These are phyloP conservation scores for Macrostomum lignano DNA, from an alignment of 1,140 invertebrate genomes.

Conservation along the genomic window DNA sequence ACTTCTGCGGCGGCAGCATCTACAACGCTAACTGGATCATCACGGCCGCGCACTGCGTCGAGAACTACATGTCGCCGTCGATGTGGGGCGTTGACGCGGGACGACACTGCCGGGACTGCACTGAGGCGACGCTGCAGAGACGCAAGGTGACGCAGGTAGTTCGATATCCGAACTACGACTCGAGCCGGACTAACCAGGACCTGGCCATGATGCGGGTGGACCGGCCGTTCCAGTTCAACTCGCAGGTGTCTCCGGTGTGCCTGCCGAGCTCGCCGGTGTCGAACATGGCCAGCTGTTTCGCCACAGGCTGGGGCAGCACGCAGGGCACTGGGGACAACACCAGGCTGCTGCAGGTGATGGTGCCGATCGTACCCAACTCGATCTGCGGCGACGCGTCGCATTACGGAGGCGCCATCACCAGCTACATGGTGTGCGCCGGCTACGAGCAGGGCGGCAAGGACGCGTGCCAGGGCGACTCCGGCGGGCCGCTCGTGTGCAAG, in stretches of 20 bases:
- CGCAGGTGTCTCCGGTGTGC: too few relatives aligned
- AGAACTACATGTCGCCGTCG: neutral
- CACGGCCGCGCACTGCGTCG: constrained; percentile 63
- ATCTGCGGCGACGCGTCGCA: neutral
- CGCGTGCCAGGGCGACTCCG: neutral
- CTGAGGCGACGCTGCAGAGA: too few relatives aligned
- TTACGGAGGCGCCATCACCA: neutral
- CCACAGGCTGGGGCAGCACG: neutral
- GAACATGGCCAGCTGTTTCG: neutral
- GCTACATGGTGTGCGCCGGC: neutral
- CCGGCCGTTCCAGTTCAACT: too few relatives aligned
- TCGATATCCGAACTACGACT: too few relatives aligned
- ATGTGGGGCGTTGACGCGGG: too few relatives aligned
- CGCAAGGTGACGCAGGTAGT: too few relatives aligned
- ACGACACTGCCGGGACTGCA: too few relatives aligned
- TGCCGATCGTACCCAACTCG: neutral
- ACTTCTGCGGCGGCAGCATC: constrained; percentile 61
- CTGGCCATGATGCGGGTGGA: too few relatives aligned
- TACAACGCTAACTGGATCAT: constrained; percentile 73
- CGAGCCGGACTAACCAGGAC: too few relatives aligned
- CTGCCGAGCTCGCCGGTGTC: too few relatives aligned
- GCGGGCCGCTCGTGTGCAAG: neutral
- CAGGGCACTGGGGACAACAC: neutral
- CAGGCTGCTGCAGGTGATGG: neutral
- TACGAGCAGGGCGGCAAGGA: neutral